Conservation (phyloP, 2,113 vertebrate species). For the Polypterus senegalus region DNA sequence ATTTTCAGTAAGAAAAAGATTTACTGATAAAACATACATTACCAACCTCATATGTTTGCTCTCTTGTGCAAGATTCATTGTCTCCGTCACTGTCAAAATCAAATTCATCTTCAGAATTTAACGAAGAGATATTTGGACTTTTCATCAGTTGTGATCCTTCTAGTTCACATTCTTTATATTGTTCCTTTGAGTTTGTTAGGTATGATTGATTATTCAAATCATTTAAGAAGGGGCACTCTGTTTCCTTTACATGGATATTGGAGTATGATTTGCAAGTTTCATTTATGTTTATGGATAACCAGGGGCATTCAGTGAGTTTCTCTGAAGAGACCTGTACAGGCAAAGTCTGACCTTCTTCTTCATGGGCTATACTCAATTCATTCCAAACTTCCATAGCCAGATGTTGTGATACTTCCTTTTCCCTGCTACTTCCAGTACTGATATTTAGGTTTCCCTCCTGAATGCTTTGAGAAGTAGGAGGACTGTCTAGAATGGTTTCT, state of each 20-base stretch:
- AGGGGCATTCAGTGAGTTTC: slow-evolving; percentile 74
- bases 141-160: slow-evolving; percentile 54
- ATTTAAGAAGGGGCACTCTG: slow-evolving; percentile 82
- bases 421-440: slow-evolving; percentile 60
- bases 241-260: slow-evolving; percentile 63
- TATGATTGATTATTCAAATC: slow-evolving; percentile 52
- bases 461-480: slow-evolving; percentile 19
- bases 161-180: slow-evolving; percentile 35
- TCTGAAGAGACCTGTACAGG: slow-evolving; percentile 43
- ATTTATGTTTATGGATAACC: slow-evolving; percentile 66
- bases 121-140: slow-evolving; percentile 65
- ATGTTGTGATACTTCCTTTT: slow-evolving; percentile 89
- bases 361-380: slow-evolving; percentile 52
- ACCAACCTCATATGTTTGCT: slow-evolving; percentile 76
- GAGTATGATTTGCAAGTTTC: slow-evolving; percentile 56
- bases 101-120: slow-evolving; percentile 73
- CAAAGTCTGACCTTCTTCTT: slow-evolving; percentile 23
- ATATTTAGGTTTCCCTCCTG: slow-evolving; percentile 28
- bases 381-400: slow-evolving; percentile 87
- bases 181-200: slow-evolving; percentile 41
- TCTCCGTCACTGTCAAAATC: slow-evolving; percentile 83
- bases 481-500: no score
- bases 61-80: slow-evolving; percentile 67
- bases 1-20: slow-evolving; percentile 5
- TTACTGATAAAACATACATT: neutral